Percentiles rank a stretch among this genome's conserved stretches.
These are phyloP conservation scores for Caradrina kadenii DNA, from an alignment of 2,888 invertebrate species.

Conservation along the genomic window DNA sequence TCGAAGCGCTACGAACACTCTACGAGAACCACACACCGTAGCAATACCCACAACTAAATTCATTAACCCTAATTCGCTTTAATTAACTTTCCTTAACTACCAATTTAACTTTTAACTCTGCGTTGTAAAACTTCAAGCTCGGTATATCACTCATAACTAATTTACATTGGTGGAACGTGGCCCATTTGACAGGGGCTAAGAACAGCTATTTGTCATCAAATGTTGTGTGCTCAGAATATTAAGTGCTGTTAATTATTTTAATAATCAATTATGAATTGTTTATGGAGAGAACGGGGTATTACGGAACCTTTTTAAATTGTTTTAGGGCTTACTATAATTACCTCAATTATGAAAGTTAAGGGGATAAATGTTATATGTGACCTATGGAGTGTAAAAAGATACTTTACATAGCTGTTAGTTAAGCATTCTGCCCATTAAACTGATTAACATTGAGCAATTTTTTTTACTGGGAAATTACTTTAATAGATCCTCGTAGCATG, in stretches of 20 bases:
- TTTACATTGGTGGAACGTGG: conserved; percentile 60
- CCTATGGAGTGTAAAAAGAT: too few relatives aligned
- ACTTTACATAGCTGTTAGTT: too few relatives aligned
- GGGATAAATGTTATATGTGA: background rate
- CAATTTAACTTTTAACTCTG: conserved; percentile 43
- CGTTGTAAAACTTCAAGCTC: conserved; percentile 29
- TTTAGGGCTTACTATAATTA: conserved; percentile 16
- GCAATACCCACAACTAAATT: conserved; percentile 25
- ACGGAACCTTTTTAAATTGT: conserved; percentile 18
- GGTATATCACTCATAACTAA: conserved; percentile 52
- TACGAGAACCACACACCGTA: conserved; percentile 12
- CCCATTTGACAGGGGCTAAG: conserved; percentile 61
- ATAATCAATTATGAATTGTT: conserved; percentile 53
- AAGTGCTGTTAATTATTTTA: conserved; percentile 46
- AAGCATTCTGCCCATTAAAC: too few relatives aligned
- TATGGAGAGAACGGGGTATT: conserved; percentile 2
- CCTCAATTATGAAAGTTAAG: background rate
- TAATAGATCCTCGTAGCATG: too few relatives aligned
- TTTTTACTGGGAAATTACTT: too few relatives aligned
- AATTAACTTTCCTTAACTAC: conserved; percentile 39
- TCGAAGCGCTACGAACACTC: background rate
- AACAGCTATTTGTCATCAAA: conserved; percentile 63
- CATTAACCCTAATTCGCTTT: conserved; percentile 28
- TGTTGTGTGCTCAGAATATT: conserved; percentile 55
- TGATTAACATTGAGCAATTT: too few relatives aligned